phyloP scores from a whole-genome alignment of 1,140 invertebrate species.

The Apis cerana region DNA sequence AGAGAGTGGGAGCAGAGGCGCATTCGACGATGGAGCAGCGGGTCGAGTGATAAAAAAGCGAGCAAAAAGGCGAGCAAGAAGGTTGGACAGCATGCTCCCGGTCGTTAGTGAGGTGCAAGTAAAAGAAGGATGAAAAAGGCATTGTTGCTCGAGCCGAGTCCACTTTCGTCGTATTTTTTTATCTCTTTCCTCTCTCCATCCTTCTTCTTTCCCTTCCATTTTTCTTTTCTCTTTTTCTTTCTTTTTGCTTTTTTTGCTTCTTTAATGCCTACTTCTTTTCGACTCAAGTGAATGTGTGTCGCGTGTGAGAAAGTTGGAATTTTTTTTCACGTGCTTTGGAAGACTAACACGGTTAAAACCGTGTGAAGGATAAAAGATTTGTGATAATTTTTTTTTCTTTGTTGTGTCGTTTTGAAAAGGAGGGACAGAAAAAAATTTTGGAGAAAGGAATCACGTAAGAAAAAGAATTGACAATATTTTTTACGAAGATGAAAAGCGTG shows the following conservation, averaged over 20 bases:
- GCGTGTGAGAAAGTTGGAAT: slow-evolving; percentile 3
- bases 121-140: slow-evolving; percentile 40
- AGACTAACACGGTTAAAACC: neutral
- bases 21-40: slow-evolving; percentile 24
- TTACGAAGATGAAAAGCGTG: slow-evolving; percentile 3
- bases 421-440: neutral
- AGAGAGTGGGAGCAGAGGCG: neutral
- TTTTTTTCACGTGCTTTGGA: neutral
- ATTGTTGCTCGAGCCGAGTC: slow-evolving; percentile 34
- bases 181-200: neutral
- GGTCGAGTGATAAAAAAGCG: slow-evolving; percentile 27
- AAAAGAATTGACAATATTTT: neutral
- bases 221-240: neutral
- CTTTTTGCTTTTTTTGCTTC: neutral
- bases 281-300: slow-evolving; percentile 35
- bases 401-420: no score
- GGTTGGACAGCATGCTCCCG: slow-evolving; percentile 33
- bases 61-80: slow-evolving; percentile 30
- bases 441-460: neutral
- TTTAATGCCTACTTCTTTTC: neutral
- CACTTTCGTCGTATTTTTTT: neutral
- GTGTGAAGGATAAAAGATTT: neutral
- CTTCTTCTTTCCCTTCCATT: neutral
- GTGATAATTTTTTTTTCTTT: neutral
- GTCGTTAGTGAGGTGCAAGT: slow-evolving; percentile 51